Conservation (phyloP, 2,888 invertebrate species). For the Hyppa rectilinea region DNA sequence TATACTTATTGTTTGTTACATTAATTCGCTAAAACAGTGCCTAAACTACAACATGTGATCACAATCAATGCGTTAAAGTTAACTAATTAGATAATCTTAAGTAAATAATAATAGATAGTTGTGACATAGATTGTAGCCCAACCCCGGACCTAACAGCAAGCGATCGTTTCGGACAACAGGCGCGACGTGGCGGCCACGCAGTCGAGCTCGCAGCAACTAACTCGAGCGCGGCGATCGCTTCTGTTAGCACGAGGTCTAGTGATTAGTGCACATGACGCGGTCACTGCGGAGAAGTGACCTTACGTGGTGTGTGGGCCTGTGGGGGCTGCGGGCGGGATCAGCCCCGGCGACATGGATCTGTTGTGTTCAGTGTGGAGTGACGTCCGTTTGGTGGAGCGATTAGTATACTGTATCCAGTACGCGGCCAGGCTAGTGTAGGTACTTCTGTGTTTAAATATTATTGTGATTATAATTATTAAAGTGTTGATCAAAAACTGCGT, state of each 20-base stretch:
- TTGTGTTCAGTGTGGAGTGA: not conserved
- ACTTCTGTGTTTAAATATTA: conserved; percentile 48
- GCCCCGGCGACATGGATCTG: not conserved
- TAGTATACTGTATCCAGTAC: conserved; percentile 9
- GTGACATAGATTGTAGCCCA: conserved; percentile 21
- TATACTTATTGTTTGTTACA: conserved; percentile 25
- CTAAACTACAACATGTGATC: conserved; percentile 60
- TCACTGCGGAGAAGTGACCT: conserved; percentile 6
- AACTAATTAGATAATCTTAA: conserved; percentile 44
- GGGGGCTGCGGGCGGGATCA: not conserved
- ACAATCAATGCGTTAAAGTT: conserved; percentile 45
- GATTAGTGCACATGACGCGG: conserved; percentile 10
- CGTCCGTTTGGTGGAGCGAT: not conserved
- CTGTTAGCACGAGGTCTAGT: not conserved
- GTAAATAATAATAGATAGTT: conserved; percentile 23
- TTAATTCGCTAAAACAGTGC: conserved; percentile 56
- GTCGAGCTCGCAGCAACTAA: too few relatives aligned
- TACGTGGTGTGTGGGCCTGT: not conserved
- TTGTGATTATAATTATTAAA: conserved; percentile 77
- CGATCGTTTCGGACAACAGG: not conserved
- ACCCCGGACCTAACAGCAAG: not conserved
- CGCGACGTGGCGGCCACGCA: not conserved
- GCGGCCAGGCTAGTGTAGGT: conserved; percentile 46
- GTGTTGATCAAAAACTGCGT: conserved; percentile 71
- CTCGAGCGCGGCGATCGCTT: not conserved